Percentiles rank a stretch among this genome's conserved stretches.
phyloP scores from a whole-genome alignment of 2,797 vertebrate genomes.

The Oophaga sylvatica region DNA sequence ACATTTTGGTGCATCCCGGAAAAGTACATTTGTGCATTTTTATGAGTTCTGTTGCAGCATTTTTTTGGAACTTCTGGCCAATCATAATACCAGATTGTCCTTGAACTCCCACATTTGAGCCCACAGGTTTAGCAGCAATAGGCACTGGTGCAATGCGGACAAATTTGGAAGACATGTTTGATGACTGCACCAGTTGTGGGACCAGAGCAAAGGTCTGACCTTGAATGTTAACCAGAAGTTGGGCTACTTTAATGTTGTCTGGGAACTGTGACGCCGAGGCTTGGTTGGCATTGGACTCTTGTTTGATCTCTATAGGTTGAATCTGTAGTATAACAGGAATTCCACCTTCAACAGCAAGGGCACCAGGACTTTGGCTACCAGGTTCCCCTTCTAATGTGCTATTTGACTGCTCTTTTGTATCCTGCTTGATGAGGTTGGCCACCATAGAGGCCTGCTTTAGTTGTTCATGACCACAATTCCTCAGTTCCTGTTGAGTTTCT shows the following conservation, averaged over 20 bases:
- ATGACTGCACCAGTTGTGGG: conserved; percentile 86
- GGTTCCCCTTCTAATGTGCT: conserved; percentile 68
- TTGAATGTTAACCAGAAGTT: conserved; percentile 94
- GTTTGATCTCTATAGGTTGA: conserved; percentile 89
- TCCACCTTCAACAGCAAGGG: conserved; percentile 72
- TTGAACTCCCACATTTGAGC: conserved; percentile 78
- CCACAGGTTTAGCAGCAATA: conserved; percentile 90
- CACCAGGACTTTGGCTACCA: conserved; percentile 66
- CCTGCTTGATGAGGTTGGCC: conserved; percentile 68
- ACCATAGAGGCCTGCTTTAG: conserved; percentile 81
- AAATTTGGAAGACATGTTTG: conserved; percentile 86
- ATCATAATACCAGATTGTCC: conserved; percentile 79
- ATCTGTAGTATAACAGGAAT: conserved; percentile 89
- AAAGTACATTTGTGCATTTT: conserved; percentile 98
- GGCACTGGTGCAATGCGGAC: conserved; percentile 94
- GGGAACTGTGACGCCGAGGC: conserved; percentile 72
- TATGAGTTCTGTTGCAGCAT: conserved; percentile 90
- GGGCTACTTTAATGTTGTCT: conserved; percentile 88
- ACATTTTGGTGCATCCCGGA: conserved; percentile 95
- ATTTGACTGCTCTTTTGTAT: conserved; percentile 71
- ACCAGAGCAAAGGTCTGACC: conserved; percentile 94
- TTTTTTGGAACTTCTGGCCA: conserved; percentile 94
- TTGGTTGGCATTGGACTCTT: conserved; percentile 76
- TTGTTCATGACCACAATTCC: conserved; percentile 70
- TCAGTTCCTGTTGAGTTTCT: conserved; percentile 75